Percentiles rank a stretch among this genome's conserved stretches.
Evolutionary conservation across 2,888 invertebrate species (phyloP).

Genomic region (Physocephala rufipes): DNA sequence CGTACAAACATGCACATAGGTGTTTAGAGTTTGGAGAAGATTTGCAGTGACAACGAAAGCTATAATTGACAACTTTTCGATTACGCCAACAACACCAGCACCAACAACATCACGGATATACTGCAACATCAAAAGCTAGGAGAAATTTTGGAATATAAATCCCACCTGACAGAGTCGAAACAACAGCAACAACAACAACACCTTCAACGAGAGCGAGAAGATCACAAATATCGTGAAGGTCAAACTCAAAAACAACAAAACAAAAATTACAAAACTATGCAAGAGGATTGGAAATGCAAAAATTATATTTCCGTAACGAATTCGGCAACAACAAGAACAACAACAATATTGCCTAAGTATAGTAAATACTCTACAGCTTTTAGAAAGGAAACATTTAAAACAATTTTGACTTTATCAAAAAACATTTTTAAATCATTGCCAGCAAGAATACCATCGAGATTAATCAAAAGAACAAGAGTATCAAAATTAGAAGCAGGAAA

Average conservation of each 20-base stretch:
- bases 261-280: constrained; percentile 3
- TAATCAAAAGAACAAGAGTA: constrained; percentile 22
- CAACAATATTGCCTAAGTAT: too few relatives aligned
- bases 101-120: background rate
- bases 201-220: background rate
- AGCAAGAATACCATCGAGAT: constrained; percentile 39
- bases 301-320: background rate
- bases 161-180: too few relatives aligned
- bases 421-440: constrained; percentile 33
- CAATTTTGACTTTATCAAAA: too few relatives aligned
- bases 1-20: too few relatives aligned
- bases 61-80: too few relatives aligned
- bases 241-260: constrained; percentile 30
- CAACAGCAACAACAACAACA: constrained; percentile 13
- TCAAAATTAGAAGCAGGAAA: constrained; percentile 4
- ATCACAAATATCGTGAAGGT: background rate
- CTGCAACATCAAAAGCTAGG: background rate
- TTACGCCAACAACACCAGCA: background rate
- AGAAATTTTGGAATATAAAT: background rate
- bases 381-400: too few relatives aligned
- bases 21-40: background rate
- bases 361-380: too few relatives aligned
- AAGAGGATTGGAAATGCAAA: background rate
- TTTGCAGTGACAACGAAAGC: too few relatives aligned
- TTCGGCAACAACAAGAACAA: constrained; percentile 11